Evolutionary conservation across 2,888 invertebrate species (phyloP), one percentile per base, ranked within the genome.

Genomic region (Megaustenia siamemsis): DNA sequence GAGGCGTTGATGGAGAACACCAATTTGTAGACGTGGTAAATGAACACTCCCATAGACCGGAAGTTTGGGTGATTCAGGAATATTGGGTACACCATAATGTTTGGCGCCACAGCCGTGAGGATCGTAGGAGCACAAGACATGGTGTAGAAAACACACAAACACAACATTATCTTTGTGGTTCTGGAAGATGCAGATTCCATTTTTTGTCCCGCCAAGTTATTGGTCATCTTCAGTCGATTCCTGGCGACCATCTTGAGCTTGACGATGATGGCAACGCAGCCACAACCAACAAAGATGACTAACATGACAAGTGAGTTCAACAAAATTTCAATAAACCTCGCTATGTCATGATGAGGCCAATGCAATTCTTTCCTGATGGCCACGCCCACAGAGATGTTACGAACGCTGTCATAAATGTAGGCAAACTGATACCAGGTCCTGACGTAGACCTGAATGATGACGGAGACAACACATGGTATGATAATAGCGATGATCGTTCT

Each of bases 341-440:
- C 21, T 6, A 66, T 43, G 10, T 38, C 10, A 32, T n/a, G 60
- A 8, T 82, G 75, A 1, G 38, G 15, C 60, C 69, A 82, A 66
- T 53, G 76, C 0, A 60, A 15, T 21, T 73, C 75, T 24, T 75
- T 71, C 32, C 82, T 40, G 6, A 38, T 63, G 21, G 63, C 35
- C 10, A 83, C 32, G 5, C 82, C 76, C 8, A 83, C 66, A 6
- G 45, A 45, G 18, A 35, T 49, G 53, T 76, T 76, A 10, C 45
- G 63, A 6, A 63, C 21, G 38, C 18, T 24, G 49, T 45, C 68
- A 1, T 24, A 66, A 12, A 76, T 35, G 66, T 76, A 76, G 24
- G 75, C 38, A 68, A 76, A 83, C n/a, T 38, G 12, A n/a, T 66
- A 76, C 82, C 82, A 83, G 10, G 63, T 56, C 32, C 82, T 45